Percentiles rank a stretch among this genome's conserved stretches.
Conservation (phyloP, 2,797 vertebrate genomes). For the Cryptoprocta ferox region DNA sequence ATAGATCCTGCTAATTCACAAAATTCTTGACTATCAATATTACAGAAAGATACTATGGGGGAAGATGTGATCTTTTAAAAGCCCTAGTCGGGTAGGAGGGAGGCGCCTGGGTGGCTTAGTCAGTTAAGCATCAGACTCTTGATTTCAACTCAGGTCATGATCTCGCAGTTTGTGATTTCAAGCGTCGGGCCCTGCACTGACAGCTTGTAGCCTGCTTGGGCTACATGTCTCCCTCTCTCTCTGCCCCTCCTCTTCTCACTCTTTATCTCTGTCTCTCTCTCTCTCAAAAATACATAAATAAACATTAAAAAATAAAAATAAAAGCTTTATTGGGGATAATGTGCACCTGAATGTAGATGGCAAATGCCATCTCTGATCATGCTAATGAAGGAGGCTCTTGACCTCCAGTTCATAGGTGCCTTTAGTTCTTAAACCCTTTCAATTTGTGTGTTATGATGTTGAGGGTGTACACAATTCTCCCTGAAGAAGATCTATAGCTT, state of each 20-base stretch:
- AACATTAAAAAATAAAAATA: not conserved
- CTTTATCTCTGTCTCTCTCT: no score
- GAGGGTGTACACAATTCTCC: not conserved
- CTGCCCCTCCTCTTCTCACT: no score
- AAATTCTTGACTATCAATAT: not conserved
- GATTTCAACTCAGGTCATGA: no score
- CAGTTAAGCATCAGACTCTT: no score
- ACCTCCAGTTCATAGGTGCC: not conserved
- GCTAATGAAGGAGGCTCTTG: not conserved
- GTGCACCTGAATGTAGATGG: not conserved
- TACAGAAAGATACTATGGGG: not conserved
- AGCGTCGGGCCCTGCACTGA: no score
- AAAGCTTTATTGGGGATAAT: not conserved
- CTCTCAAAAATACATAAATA: no score
- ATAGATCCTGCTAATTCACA: not conserved
- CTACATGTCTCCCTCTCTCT: no score
- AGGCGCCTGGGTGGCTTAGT: no score
- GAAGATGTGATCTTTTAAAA: slow-evolving; percentile 17
- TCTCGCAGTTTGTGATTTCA: no score
- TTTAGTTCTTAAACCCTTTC: not conserved
- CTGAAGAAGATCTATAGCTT: not conserved
- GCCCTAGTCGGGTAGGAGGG: not conserved
- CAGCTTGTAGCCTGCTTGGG: no score
- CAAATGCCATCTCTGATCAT: not conserved
- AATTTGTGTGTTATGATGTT: not conserved